Evolutionary conservation across 2,113 vertebrate species (phyloP).

Genomic region (Paraplagusia blochii): DNA sequence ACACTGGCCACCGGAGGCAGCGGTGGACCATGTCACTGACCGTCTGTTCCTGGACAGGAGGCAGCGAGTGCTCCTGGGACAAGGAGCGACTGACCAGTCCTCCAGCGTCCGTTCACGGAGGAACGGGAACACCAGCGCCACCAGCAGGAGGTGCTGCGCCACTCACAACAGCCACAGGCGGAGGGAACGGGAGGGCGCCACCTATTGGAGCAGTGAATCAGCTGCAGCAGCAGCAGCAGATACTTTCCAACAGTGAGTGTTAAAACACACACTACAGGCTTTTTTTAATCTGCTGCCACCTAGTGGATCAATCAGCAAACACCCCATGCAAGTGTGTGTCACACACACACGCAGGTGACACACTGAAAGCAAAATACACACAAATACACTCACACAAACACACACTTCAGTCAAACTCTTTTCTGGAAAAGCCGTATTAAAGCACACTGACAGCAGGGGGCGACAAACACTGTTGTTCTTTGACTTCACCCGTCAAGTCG

Average conservation of each 20-base stretch:
- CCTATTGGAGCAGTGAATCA: slow-evolving; percentile 61
- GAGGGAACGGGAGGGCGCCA: slow-evolving; percentile 49
- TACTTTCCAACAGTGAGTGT: slow-evolving; percentile 69
- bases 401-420: slow-evolving; percentile 14
- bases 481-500: slow-evolving; percentile 62
- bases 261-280: slow-evolving; percentile 9
- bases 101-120: slow-evolving; percentile 55
- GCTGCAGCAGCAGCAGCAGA: slow-evolving; percentile 63
- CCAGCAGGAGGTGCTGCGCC: slow-evolving; percentile 23
- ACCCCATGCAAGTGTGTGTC: too few species aligned
- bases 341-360: slow-evolving; percentile 28
- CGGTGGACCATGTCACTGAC: too few species aligned
- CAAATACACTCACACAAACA: neutral
- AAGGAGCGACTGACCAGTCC: slow-evolving; percentile 72
- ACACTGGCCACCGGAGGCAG: too few species aligned
- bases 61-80: slow-evolving; percentile 72
- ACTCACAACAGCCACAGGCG: slow-evolving; percentile 2
- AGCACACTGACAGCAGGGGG: slow-evolving; percentile 34
- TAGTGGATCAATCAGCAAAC: slow-evolving; percentile 69
- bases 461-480: slow-evolving; percentile 67
- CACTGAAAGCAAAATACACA: slow-evolving; percentile 8
- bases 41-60: slow-evolving; percentile 40
- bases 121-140: slow-evolving; percentile 38
- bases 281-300: slow-evolving; percentile 70
- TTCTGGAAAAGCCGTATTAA: slow-evolving; percentile 42